Evolutionary conservation across 2,888 invertebrate species (phyloP), one percentile per base, ranked within the genome.

Genomic region (Hemithea aestivaria): DNA sequence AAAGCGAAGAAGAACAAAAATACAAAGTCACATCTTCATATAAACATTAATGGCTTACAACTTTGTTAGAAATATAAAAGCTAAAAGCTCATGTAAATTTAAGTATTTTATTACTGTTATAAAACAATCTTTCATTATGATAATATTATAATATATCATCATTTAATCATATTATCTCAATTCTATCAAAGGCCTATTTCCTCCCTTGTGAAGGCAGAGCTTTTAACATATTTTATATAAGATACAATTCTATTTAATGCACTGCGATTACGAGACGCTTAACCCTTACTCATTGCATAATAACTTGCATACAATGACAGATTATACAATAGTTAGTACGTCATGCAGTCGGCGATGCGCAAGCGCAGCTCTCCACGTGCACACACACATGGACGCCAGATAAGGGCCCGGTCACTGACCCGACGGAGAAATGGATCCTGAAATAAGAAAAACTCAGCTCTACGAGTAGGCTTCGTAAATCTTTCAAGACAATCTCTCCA

Each of bases 361-460:
- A 56, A 53, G 66, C 73, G 73, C 77, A 67, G 47, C 48, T 37
- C 40, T 42, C 58, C 46, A 53, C 65, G 63, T 68, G 67, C 48
- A 61, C 65, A 52, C 65, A 73, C 74, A 66, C 73, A 65, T 51
- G 60, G 60, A 45, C 53, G 46, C 53, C 45, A 77, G 84, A 85
- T 83, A 84, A 84, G 77, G 73, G 69, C 53, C 28, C 71, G 78
- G 79, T 72, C 80, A 64, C 33, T 70, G 78, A 81, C 74, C 84
- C 55, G 47, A 22, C 29, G 62, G 70, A 71, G 78, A 77, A 81
- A 78, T 78, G 72, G 66, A 68, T 73, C 74, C 80, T 84, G 83
- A 83, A 83, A 82, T 68, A 46, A 39, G 32, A 48, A 46, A 48
- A 24, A n/a, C n/a, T n/a, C n/a, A n/a, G n/a, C 35, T 35, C 26